Evolutionary conservation across 1,140 invertebrate genomes (phyloP).

Genomic region (Eupristina koningsbergeri): DNA sequence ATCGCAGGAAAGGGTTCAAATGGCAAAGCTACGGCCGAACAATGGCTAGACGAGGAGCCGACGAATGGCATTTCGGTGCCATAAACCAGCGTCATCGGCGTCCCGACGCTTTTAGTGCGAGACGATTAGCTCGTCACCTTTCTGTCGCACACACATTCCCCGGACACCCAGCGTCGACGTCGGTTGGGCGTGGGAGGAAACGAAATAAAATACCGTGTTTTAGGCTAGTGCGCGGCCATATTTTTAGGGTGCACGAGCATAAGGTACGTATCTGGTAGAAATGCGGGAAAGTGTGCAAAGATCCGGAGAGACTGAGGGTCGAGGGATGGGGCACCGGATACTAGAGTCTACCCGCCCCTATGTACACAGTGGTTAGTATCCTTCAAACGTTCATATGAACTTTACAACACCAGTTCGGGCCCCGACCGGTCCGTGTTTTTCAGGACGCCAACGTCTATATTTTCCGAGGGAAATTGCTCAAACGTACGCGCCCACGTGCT

Average conservation of each 20-base stretch:
- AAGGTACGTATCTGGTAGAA: conserved; percentile 20
- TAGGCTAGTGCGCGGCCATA: background rate
- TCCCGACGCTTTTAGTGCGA: background rate
- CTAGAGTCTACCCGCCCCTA: conserved; percentile 3
- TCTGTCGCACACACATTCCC: background rate
- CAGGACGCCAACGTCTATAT: background rate
- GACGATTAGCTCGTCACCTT: conserved; percentile 1
- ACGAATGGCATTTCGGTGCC: background rate
- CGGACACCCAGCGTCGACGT: background rate
- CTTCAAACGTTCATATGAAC: background rate
- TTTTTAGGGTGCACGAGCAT: background rate
- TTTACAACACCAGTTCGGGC: conserved; percentile 1
- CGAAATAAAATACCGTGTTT: background rate
- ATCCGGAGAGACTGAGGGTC: background rate
- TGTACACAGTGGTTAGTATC: background rate
- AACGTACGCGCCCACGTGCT: too few relatives aligned
- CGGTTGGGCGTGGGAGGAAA: conserved; percentile 14
- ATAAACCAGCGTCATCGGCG: background rate
- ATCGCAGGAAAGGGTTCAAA: background rate
- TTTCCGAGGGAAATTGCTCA: background rate
- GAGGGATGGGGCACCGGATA: conserved; percentile 14
- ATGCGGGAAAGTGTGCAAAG: conserved; percentile 20
- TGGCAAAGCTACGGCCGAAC: background rate
- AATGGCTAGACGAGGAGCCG: background rate
- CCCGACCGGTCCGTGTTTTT: background rate